Base-by-base conservation (phyloP, 1,140 invertebrate species). In the Drosophila simulans region DNA sequence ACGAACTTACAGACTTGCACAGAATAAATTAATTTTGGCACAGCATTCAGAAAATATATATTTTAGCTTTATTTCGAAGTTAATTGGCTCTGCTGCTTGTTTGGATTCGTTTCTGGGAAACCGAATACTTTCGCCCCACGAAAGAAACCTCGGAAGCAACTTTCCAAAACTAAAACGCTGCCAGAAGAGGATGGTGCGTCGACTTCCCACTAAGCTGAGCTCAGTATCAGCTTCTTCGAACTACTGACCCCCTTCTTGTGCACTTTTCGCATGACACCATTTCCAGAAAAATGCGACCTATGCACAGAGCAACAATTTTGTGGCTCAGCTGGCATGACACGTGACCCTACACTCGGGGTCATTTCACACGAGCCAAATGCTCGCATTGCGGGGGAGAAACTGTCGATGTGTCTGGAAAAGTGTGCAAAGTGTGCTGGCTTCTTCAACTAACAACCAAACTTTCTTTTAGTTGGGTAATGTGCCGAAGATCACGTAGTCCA, bases 401-500 rank as follows among this genome's bases (percentile, higher is more conserved):
- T 54, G 17, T 34, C 66, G 46, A 5, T 13, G 11, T 13, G 20
- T 5, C 22, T 55, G 35, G 34, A 72, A 51, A 55, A 34, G 43
- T 63, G 39, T 73, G 34, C 39, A 13, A 53, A 43, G 51, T 52
- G 31, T 17, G 5, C 37, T 5, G 34, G 12, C 22, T 55, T 51
- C 31, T 11, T 49, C 31, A n/a, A n/a, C 15, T 13, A 4, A 20
- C 42, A 27, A 52, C 17, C 56, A 25, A 27, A 49, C 69, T 66
- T 75, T 76, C 72, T 66, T 76, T 64, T 15, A 22, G 39, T 56
- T 27, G 31, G 13, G 10, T 22, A 20, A n/a, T 65, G 72, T 75
- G 72, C 20, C 60, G 48, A 53, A 56, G 60, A 65, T 46, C 72
- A 75, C 72, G 72, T 76, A 76, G 71, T 11, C 71, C 40, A 48